Conservation (phyloP, 2,797 vertebrate species). For the Semotilus atromaculatus region DNA sequence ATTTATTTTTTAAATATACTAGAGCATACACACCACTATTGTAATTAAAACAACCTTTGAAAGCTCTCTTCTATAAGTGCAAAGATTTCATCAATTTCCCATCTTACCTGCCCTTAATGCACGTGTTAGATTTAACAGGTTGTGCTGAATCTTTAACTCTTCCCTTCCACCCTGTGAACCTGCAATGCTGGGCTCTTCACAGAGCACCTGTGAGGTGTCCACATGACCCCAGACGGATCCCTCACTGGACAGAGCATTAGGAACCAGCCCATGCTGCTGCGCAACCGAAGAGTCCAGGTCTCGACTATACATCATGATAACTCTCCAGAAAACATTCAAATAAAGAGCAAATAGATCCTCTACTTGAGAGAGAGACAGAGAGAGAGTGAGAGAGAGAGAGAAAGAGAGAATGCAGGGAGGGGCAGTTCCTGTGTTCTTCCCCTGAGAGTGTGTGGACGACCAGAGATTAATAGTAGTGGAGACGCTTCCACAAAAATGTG, state of each 20-base stretch:
- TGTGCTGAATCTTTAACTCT: conserved; percentile 14
- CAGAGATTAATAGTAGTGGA: conserved; percentile 50
- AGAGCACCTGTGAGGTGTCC: conserved; percentile 13
- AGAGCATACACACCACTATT: background rate
- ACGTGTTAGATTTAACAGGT: background rate
- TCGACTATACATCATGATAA: background rate
- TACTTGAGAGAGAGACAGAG: conserved; percentile 32
- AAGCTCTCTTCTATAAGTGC: background rate
- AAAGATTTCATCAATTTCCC: background rate
- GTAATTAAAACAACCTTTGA: background rate
- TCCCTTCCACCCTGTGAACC: background rate
- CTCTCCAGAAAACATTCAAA: conserved; percentile 21
- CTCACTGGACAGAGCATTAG: background rate
- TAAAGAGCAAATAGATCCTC: conserved; percentile 14
- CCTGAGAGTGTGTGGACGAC: conserved; percentile 50
- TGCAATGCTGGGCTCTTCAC: background rate
- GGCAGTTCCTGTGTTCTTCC: conserved; percentile 40
- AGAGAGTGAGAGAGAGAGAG: conserved; percentile 30
- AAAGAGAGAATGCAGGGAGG: conserved; percentile 49
- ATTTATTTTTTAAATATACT: background rate
- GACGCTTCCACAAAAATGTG: conserved; percentile 49
- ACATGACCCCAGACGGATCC: conserved; percentile 14
- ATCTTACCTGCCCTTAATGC: conserved; percentile 38
- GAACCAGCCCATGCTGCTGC: background rate
- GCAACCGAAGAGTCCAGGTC: background rate